These are phyloP conservation scores for Cosmia pyralina DNA, from an alignment of 2,888 invertebrate genomes.

Conservation along the genomic window DNA sequence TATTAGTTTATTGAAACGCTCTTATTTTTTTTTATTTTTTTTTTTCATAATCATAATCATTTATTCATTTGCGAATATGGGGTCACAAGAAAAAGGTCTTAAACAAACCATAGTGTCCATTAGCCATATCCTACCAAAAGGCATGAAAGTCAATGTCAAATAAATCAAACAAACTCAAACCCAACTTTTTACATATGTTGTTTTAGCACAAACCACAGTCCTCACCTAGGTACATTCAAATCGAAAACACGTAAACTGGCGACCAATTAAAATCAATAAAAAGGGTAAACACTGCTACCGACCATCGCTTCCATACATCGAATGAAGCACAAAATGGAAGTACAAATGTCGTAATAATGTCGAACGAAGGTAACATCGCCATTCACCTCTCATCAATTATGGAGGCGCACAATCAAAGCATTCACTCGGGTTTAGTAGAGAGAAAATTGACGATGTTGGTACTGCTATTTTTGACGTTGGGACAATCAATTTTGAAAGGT, in stretches of 20 bases:
- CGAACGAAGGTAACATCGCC: conserved; percentile 14
- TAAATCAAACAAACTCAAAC: neutral
- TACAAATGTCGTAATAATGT: conserved; percentile 34
- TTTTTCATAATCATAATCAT: too few relatives aligned
- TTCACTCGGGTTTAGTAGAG: conserved; percentile 12
- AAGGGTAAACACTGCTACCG: neutral
- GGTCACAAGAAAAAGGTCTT: too few relatives aligned
- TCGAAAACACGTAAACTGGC: neutral
- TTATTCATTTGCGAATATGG: too few relatives aligned
- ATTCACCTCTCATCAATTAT: conserved; percentile 43
- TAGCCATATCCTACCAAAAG: too few relatives aligned
- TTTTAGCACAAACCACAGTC: neutral
- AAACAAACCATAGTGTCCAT: too few relatives aligned
- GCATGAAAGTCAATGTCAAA: neutral
- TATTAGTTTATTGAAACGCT: too few relatives aligned
- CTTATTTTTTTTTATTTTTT: too few relatives aligned
- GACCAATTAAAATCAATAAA: conserved; percentile 15
- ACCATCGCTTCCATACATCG: neutral
- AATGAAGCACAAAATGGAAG: conserved; percentile 29
- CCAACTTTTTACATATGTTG: neutral
- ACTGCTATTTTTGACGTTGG: conserved; percentile 6
- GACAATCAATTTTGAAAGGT: neutral
- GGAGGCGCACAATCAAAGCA: conserved; percentile 41
- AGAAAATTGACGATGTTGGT: conserved; percentile 10
- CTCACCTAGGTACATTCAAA: neutral